Evolutionary conservation across 1,140 invertebrate species (phyloP).

Genomic region (Caenorhabditis brenneri): DNA sequence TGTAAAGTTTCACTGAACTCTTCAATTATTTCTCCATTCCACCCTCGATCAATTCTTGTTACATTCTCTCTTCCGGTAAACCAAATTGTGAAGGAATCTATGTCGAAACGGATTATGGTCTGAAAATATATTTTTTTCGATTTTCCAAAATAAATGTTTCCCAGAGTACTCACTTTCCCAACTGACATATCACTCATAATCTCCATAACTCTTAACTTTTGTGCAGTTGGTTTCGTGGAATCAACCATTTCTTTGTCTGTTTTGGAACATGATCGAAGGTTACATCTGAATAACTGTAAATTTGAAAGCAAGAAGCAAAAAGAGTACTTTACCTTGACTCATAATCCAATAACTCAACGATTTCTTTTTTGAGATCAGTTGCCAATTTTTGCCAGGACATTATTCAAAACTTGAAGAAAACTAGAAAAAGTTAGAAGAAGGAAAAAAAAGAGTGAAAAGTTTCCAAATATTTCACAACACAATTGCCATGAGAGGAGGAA

Average conservation of each 20-base stretch:
- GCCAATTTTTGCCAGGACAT: not conserved
- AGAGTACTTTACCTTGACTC: not conserved
- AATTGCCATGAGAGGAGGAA: no score
- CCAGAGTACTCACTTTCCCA: no score
- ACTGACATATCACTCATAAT: not conserved
- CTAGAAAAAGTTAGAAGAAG: not conserved
- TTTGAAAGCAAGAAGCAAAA: not conserved
- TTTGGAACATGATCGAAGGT: no score
- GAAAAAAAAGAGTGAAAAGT: not conserved
- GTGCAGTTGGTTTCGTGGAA: no score
- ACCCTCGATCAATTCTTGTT: not conserved
- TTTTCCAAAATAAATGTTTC: no score
- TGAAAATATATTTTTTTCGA: not conserved
- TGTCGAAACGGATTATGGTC: not conserved
- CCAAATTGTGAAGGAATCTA: not conserved
- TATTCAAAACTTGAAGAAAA: not conserved
- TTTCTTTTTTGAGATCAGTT: not conserved
- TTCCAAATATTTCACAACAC: not conserved
- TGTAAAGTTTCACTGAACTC: not conserved
- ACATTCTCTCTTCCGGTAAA: not conserved
- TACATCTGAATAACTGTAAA: no score
- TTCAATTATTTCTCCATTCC: not conserved
- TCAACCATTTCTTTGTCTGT: no score
- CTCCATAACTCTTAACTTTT: not conserved
- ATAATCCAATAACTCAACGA: not conserved